These are phyloP conservation scores for Cephus rjabovi DNA, from an alignment of 2,888 invertebrate species.

Conservation along the genomic window DNA sequence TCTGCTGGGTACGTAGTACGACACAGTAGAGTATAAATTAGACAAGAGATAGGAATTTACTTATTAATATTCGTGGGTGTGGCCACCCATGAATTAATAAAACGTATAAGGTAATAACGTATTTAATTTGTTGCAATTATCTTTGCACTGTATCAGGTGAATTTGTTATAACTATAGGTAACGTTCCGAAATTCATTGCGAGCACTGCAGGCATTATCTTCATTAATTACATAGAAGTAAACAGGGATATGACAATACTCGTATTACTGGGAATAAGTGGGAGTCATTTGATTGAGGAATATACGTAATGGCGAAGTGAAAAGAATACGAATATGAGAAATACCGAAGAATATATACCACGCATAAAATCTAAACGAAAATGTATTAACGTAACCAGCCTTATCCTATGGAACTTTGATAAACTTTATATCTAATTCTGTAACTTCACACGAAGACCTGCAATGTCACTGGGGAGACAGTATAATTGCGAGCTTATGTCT, in stretches of 20 bases:
- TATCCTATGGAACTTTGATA: neutral
- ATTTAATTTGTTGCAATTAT: neutral
- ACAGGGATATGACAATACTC: too few species aligned
- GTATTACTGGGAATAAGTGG: too few species aligned
- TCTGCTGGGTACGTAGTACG: neutral
- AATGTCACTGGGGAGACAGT: constrained; percentile 14
- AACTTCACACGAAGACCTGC: constrained; percentile 33
- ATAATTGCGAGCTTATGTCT: neutral
- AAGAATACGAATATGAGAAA: neutral
- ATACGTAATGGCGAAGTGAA: neutral
- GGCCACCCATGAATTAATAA: neutral
- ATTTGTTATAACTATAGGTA: too few species aligned
- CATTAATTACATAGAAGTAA: neutral
- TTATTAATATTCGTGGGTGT: neutral
- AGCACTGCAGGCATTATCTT: neutral
- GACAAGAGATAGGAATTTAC: neutral
- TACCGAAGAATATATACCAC: too few species aligned
- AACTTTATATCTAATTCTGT: neutral
- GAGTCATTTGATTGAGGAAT: neutral
- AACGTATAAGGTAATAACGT: neutral
- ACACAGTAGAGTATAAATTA: neutral
- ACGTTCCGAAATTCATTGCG: neutral
- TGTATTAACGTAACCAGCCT: neutral
- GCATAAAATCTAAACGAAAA: too few species aligned
- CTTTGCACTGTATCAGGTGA: neutral